Evolutionary conservation across 2,113 vertebrate genomes (phyloP).

Genomic region (Machaerirhynchus nigripectus): DNA sequence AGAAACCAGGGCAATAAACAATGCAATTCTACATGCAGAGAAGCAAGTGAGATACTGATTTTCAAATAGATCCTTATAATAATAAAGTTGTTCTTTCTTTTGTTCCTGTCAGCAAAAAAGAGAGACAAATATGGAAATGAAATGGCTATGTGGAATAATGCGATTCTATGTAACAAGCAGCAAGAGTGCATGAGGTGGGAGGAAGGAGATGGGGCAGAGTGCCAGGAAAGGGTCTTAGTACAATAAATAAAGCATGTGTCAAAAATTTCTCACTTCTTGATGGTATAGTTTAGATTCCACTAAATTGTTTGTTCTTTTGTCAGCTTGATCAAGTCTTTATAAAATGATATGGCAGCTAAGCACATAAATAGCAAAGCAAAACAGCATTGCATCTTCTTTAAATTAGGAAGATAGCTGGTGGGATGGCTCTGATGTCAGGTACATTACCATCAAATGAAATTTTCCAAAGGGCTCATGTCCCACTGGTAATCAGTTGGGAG

Average conservation of each 20-base stretch:
- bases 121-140: not conserved
- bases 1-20: not conserved
- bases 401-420: not conserved
- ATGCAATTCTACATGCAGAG: not conserved
- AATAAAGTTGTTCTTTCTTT: conserved; percentile 3
- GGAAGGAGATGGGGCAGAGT: not conserved
- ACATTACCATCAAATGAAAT: not conserved
- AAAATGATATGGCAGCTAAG: not conserved
- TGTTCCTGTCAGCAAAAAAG: not conserved
- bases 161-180: not conserved
- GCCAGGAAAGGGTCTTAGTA: not conserved
- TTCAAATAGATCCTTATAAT: not conserved
- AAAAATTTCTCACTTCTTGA: not conserved
- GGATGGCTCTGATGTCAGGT: not conserved
- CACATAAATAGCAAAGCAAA: not conserved
- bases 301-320: not conserved
- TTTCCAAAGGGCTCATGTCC: not conserved
- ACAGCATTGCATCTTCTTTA: not conserved
- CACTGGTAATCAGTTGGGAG: not conserved
- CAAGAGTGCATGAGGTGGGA: not conserved
- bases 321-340: not conserved
- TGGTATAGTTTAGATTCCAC: not conserved
- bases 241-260: not conserved
- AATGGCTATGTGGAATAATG: not conserved
- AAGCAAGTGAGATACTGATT: not conserved